Base-by-base conservation (phyloP, 1,140 invertebrate genomes). In the Ostrea denselamellosa region DNA sequence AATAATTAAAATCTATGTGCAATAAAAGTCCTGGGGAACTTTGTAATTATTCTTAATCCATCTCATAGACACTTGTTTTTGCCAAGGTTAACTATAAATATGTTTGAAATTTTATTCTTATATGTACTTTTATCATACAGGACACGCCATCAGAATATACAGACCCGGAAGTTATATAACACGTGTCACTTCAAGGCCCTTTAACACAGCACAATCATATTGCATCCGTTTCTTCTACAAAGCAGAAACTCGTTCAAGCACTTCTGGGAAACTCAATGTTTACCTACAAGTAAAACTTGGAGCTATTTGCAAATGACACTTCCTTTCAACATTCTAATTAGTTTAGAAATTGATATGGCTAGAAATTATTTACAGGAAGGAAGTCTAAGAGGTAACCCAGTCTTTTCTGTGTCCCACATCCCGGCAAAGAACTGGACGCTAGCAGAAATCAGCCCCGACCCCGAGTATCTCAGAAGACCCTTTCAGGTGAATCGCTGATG, bases 151-250 rank as follows among this genome's bases (percentile, higher is more conserved):
- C 17, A 52, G 53, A n/a, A 12, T 7, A 17, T 83, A 83, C 82
- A 83, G 51, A 53, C 19, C 34, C 82, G 44, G 51, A 83, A 83
- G 82, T 54, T 83, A 83, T 52, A 19, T 54, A n/a, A 53, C 51
- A 19, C 82, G 82, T 22, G 22, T 83, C 4, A 54, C 53, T 17
- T 83, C 82, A 83, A n/a, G 51, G 25, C 51, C 44, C 10, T 83
- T 83, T 25, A 52, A 83, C 1, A 34, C 82, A 17, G 53, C 82
- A 83, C 19, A 52, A 9, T 34, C 82, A 10, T 83, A 83, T 52
- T 83, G 82, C 51, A 83, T 83, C 34, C 82, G 82, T 9, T 83
- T 83, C 44, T 83, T 52, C 51, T 83, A 83, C 53, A 83, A 83
- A 25, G 53, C 82, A 83, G 51, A 52, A 53, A 53, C 44, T 54